Evolutionary conservation across 1,140 invertebrate species (phyloP), one percentile per base, ranked within the genome.

Genomic region (Drosophila neocordata): DNA sequence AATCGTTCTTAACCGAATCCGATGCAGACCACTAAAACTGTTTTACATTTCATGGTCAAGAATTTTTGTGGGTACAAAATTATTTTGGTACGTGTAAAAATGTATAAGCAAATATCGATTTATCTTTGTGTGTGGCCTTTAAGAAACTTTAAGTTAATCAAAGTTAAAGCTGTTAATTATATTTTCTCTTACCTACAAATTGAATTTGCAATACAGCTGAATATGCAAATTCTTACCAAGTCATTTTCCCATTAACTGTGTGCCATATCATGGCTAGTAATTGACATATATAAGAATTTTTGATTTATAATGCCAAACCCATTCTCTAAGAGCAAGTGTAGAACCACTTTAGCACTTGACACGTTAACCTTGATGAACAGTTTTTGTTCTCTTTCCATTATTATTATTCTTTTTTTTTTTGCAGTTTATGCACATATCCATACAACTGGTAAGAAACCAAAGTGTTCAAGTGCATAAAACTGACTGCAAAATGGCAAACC

Each of bases 341-440:
- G 34, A 57, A 51, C 73, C 75, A 78, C 66, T 78, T 74, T 6
- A 70, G 13, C 62, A 57, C 73, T 73, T 73, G 70, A 59, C 77
- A 87, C 24, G 74, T 76, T 78, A 72, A 78, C 82, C 82, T 85
- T 84, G 80, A 84, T 76, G 75, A 71, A 63, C 58, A 64, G 56
- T 77, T 75, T 61, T 71, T 60, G 31, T 74, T 75, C 64, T 75
- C 62, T 34, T 67, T 67, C 61, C 55, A 58, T 48, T 20, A 61
- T 35, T 51, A 59, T 48, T 20, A 62, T 31, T 41, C 58, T 31
- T 48, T 58, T 58, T 31, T 24, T 48, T 35, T 44, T 35, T 22
- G 7, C n/a, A 60, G 18, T 15, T 35, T 51, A 48, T 48, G 41
- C 41, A 48, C 15, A 48, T 48, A 20, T 18, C 41, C 41, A 48